Base-by-base conservation (phyloP, 1,140 invertebrate species). In the Spodoptera litura region DNA sequence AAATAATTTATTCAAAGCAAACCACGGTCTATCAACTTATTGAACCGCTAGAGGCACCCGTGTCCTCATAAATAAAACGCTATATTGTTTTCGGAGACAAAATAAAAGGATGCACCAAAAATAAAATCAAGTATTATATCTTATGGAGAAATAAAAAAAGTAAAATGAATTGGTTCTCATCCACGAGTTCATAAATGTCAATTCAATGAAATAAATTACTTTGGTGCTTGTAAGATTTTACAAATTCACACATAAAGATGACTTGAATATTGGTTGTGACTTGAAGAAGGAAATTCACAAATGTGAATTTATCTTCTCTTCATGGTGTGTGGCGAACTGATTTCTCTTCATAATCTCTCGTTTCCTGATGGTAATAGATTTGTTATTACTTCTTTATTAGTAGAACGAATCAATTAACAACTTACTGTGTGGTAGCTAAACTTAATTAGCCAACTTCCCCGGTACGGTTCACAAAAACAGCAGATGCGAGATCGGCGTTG, bases 1-100 rank as follows among this genome's bases (percentile, higher is more conserved):
- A 94, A 92, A 92, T 92, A 87, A 92, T 93, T 92, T 92, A 91
- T 94, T 93, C 88, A 91, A 85, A 87, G 81, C 83, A 78, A 83
- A 86, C 86, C 81, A 84, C 81, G 79, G 72, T 87, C 83, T 82
- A 80, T 88, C 84, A 86, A 87, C 78, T 85, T 85, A 89, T 87
- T 89, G 83, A 79, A 83, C 77, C 82, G 71, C 78, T 70, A 72
- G 53, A 55, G 38, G 58, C 25, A 66, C n/a, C 31, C 51, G 55
- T 25, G 53, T 35, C 49, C 77, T 77, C 77, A 58, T 62, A 49
- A 75, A 53, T 25, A 13, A n/a, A 27, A 52, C 61, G 5, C 27
- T 51, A 15, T 35, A 56, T 71, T 35, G 68, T n/a, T 15, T 38
- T 62, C 3, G 4, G 2, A n/a, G 3, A 56, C 12, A 71, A 55